These are phyloP conservation scores for Galleria mellonella DNA, from an alignment of 1,140 invertebrate genomes.

Conservation along the genomic window DNA sequence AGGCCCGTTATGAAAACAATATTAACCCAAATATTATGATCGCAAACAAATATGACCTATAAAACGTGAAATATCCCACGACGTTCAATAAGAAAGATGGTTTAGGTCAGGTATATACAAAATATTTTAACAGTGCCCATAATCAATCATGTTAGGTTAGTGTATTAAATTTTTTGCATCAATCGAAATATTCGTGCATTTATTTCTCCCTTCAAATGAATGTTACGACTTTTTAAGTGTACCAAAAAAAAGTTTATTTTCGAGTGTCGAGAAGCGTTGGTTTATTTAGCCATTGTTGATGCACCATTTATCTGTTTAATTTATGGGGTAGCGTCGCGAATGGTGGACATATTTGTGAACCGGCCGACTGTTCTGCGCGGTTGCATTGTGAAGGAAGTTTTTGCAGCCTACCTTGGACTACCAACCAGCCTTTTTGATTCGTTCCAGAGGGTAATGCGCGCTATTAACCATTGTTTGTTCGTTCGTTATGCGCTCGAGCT, in stretches of 20 bases:
- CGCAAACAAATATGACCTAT: constrained; percentile 2
- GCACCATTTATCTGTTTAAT: constrained; percentile 3
- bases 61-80: constrained; percentile 1
- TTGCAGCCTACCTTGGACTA: neutral
- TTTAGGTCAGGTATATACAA: constrained; percentile 2
- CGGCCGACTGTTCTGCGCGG: constrained; percentile 7
- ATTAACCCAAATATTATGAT: constrained; percentile 9
- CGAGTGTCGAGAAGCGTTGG: neutral
- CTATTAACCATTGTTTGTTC: constrained; percentile 2
- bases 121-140: neutral
- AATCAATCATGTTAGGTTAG: neutral
- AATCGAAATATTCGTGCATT: neutral
- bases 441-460: neutral
- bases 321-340: constrained; percentile 4
- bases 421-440: constrained; percentile 1
- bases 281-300: constrained; percentile 1
- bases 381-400: constrained; percentile 3
- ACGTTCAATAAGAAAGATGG: neutral
- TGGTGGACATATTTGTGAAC: neutral
- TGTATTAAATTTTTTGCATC: neutral
- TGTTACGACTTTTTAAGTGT: constrained; percentile 33
- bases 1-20: constrained; percentile 5
- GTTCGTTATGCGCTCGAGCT: constrained; percentile 1
- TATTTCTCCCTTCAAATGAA: constrained; percentile 17
- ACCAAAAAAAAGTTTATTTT: constrained; percentile 23